Conservation (phyloP, 2,113 vertebrate genomes). For the Ahaetulla prasina region DNA sequence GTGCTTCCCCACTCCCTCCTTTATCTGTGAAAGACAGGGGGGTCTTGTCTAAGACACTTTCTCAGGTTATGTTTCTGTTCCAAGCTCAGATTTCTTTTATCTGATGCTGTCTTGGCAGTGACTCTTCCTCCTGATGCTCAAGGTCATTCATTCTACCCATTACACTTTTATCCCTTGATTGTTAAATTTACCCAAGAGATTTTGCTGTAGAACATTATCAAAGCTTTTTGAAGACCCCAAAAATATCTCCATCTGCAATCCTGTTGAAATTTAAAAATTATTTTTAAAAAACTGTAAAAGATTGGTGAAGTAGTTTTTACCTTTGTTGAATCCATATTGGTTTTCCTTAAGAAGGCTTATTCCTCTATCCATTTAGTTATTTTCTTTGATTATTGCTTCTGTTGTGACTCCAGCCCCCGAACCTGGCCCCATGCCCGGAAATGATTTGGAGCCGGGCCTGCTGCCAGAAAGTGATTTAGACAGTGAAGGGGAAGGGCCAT, state of each 20-base stretch:
- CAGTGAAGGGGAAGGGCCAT: too few species aligned
- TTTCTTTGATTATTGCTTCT: background rate
- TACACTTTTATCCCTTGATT: background rate
- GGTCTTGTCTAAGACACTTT: background rate
- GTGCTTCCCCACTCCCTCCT: background rate
- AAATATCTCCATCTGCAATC: background rate
- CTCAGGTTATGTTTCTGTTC: background rate
- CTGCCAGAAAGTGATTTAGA: too few species aligned
- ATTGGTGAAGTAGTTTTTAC: background rate
- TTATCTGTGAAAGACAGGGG: background rate
- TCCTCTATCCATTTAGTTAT: background rate
- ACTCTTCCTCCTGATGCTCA: background rate
- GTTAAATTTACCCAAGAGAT: background rate
- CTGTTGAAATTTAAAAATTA: background rate
- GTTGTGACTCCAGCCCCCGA: too few species aligned
- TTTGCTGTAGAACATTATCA: background rate
- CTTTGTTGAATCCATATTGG: background rate
- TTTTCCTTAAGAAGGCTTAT: background rate
- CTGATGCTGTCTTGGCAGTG: background rate
- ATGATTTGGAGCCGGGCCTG: too few species aligned
- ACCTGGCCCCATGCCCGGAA: too few species aligned
- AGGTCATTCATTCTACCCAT: background rate
- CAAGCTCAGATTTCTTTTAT: background rate
- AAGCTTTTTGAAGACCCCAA: background rate
- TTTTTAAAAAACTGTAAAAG: background rate